Conservation (phyloP, 1,140 invertebrate species). For the Drosophila pruinosa region DNA sequence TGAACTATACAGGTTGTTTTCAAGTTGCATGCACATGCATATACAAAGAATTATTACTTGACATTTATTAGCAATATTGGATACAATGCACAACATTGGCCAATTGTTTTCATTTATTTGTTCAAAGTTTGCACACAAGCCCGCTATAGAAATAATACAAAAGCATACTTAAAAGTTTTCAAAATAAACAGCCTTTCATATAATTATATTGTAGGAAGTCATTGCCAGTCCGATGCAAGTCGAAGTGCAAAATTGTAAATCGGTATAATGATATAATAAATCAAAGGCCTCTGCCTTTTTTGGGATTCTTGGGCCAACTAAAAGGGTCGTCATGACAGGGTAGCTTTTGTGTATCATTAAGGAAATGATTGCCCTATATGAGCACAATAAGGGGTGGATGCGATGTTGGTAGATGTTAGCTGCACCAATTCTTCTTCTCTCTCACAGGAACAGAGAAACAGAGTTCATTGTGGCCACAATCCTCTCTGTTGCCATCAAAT, state of each 20-base stretch:
- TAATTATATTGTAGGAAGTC: conserved; percentile 28
- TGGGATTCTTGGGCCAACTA: conserved; percentile 21
- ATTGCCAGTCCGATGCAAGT: conserved; percentile 36
- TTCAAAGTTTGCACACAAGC: neutral
- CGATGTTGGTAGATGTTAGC: neutral
- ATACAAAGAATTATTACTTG: neutral
- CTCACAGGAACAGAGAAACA: neutral
- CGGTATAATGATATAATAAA: conserved; percentile 65
- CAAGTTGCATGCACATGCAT: neutral
- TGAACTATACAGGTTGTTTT: too few relatives aligned
- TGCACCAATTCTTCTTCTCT: neutral
- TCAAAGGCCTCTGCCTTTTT: conserved; percentile 36
- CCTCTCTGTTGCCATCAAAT: conserved; percentile 41
- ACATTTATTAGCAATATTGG: neutral
- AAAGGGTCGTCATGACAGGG: conserved; percentile 63
- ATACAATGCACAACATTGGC: conserved; percentile 2
- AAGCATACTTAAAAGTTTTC: conserved; percentile 3
- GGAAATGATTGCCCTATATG: conserved; percentile 59
- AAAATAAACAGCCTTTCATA: conserved; percentile 30
- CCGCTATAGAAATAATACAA: conserved; percentile 8
- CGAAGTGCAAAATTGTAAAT: conserved; percentile 48
- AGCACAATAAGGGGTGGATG: conserved; percentile 69
- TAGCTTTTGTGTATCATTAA: conserved; percentile 49
- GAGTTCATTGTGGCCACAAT: conserved; percentile 18
- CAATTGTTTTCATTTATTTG: conserved; percentile 1